Base-by-base conservation (phyloP, 2,113 vertebrate genomes). In the Malurus elegans region DNA sequence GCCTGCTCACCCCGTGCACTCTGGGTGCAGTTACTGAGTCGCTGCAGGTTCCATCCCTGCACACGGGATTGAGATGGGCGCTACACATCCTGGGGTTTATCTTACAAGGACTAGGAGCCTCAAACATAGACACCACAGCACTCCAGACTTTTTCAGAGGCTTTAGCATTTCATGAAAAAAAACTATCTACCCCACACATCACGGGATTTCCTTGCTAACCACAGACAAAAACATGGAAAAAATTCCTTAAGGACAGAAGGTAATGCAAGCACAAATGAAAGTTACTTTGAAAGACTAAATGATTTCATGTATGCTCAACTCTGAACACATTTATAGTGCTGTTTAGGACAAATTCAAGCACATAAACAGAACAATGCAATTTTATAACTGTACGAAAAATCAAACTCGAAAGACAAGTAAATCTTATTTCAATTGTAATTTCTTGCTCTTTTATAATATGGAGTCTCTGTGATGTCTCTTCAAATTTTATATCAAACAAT, bases 1-100 rank as follows among this genome's bases (percentile, higher is more conserved):
- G 65, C n/a, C 12, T 2, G 0, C 8, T 47, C 1, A 0, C 40
- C 36, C 36, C 50, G 5, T 0, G 6, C 53, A 76, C 42, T 57
- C 61, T 34, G 11, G 28, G 38, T 31, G 34, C 45, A 50, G 19
- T 44, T 74, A 36, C 32, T 2, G 6, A 76, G 29, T 20, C 5
- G 0, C 21, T 47, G 45, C 18, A 54, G 34, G 11, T 14, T 60
- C 32, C 6, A 32, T 1, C 14, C 20, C 13, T 56, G n/a, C 56
- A 42, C 20, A 53, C 36, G n/a, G n/a, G 71, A 62, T 8, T 0
- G 1, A 42, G 80, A 40, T 10, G 12, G 3, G 6, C 1, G 0
- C 19, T n/a, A 28, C 8, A 26, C 10, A 60, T n/a, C 58, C 48
- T 18, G 34, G 1, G 0, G 17, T 86, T 66, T 53, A 19, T 13